Evolutionary conservation across 2,888 invertebrate genomes (phyloP).

Genomic region (Taenaris catops): DNA sequence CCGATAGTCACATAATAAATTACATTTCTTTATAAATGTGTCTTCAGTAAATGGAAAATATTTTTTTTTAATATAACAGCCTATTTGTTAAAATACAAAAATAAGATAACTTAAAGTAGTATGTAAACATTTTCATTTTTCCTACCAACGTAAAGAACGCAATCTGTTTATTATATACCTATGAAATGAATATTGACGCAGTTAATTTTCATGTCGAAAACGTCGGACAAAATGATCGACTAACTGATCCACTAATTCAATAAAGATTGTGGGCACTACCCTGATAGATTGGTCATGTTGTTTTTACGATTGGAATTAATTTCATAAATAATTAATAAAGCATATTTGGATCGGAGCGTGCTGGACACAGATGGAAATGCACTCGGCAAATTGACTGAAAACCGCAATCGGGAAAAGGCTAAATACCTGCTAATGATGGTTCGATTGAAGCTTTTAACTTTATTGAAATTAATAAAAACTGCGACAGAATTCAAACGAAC

Average conservation of each 20-base stretch:
- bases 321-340: constrained; percentile 73
- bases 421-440: constrained; percentile 74
- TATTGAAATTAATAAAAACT: constrained; percentile 24
- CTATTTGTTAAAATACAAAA: no score
- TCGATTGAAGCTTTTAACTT: constrained; percentile 45
- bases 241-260: constrained; percentile 49
- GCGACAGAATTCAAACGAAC: constrained; percentile 17
- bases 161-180: no score
- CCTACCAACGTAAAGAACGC: no score
- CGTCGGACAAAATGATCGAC: constrained; percentile 29
- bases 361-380: constrained; percentile 67
- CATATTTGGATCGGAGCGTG: constrained; percentile 54
- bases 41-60: no score
- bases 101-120: no score
- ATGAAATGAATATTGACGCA: constrained; percentile 22
- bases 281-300: constrained; percentile 45
- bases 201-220: constrained; percentile 25
- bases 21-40: no score
- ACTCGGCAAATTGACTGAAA: constrained; percentile 75
- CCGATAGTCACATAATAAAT: no score
- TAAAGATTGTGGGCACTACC: constrained; percentile 44
- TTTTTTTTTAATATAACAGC: no score
- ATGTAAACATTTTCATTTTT: no score
- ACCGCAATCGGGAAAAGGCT: constrained; percentile 73
- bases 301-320: constrained; percentile 66